A percentile compares a stretch with the other conserved stretches of the same genome.
Evolutionary conservation across 2,113 vertebrate species (phyloP).

Genomic region (Dicaeum eximium): DNA sequence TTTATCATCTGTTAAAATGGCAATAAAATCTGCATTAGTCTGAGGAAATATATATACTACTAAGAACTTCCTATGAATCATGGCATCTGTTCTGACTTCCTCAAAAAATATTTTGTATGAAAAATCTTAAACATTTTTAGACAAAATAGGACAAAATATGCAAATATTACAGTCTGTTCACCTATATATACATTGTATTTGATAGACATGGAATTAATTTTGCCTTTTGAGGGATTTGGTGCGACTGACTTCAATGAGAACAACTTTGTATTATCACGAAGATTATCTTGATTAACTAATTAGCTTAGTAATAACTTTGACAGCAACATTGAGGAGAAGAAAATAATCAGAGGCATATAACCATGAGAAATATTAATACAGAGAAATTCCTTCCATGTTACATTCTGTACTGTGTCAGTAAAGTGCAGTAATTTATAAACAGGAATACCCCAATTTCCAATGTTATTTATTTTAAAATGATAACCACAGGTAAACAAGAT

Average conservation of each 20-base stretch:
- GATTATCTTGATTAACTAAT: not conserved
- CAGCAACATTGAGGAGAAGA: not conserved
- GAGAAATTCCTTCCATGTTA: not conserved
- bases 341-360: not conserved
- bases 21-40: not conserved
- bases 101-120: not conserved
- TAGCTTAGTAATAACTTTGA: not conserved
- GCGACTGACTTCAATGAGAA: not conserved
- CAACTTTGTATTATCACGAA: not conserved
- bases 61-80: not conserved
- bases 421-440: not conserved
- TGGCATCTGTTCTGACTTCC: not conserved
- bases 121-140: not conserved
- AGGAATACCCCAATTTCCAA: not conserved
- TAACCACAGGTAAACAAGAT: not conserved
- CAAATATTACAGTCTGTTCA: not conserved
- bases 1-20: not conserved
- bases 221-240: not conserved
- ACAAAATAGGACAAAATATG: not conserved
- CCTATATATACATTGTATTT: not conserved
- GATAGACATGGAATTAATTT: not conserved
- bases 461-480: not conserved
- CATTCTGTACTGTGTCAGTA: not conserved
- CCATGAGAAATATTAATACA: not conserved
- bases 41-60: not conserved